Base-by-base conservation (phyloP, 92 coral and sea anemone genomes). In the Porites divaricata region DNA sequence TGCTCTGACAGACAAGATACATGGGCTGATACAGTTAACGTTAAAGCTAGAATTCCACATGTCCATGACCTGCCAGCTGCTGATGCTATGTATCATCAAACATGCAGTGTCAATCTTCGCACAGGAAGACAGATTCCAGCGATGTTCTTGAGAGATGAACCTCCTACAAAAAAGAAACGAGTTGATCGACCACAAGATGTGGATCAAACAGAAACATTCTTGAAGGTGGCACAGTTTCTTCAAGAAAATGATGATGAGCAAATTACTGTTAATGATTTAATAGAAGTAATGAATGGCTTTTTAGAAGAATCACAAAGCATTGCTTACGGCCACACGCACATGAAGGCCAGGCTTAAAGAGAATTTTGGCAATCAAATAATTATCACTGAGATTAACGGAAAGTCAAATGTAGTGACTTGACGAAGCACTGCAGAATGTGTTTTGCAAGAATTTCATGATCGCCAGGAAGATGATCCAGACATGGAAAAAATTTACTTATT, bases 41-140 rank as follows among this genome's bases (percentile, higher is more conserved):
- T 83, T 20, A 50, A 61, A 23, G 74, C 81, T 11, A 73, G 81
- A 64, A 72, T 83, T 12, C 45, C 73, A 70, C 72, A 83, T 35
- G 81, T 83, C 21, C 87, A 83, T 64, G 87, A 83, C 28, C 51
- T 83, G 52, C 81, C 87, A 49, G 81, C 73, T 9, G 87, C 87
- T 45, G 64, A 67, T 70, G 85, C 85, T 11, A 26, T 81, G 75
- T 70, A 81, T 49, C 85, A 81, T 52, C 85, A 81, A 23, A 67
- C 77, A 50, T 81, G 85, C 52, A 81, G 85, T 50, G 78, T 81
- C 57, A 70, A 81, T 67, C 70, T 81, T 52, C 67, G 78, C 77
- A 81, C 77, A 50, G 76, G 76, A 54, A 81, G 48, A 48, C 70
- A 77, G 52, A 72, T 62, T 58, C 81, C 81, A 59, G 45, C 28